A percentile compares a stretch with the other conserved stretches of the same genome.
Conservation (phyloP, 2,113 vertebrate genomes). For the Pelmatolapia mariae region DNA sequence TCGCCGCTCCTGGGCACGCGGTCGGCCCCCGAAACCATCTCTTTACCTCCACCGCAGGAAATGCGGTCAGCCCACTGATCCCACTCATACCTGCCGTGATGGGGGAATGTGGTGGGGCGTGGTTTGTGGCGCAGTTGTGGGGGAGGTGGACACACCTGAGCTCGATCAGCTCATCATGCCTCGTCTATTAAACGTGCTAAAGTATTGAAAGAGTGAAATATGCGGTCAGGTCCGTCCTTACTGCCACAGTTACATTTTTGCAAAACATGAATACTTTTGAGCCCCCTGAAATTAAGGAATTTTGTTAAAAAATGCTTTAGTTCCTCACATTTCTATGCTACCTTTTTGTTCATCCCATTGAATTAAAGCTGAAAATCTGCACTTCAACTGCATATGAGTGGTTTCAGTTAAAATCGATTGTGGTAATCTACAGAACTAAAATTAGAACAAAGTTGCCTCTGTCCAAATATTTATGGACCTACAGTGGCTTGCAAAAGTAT, state of each 20-base stretch:
- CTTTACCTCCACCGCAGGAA: neutral
- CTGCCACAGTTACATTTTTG: neutral
- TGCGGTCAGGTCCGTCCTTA: neutral
- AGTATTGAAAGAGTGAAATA: neutral
- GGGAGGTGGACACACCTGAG: neutral
- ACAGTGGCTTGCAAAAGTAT: too few relatives aligned
- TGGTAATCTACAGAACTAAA: neutral
- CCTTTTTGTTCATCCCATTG: neutral
- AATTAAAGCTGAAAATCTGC: neutral
- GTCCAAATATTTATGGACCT: neutral
- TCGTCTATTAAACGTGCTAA: neutral
- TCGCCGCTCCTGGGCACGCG: neutral
- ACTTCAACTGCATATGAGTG: neutral
- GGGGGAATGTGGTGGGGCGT: neutral
- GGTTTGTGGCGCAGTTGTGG: neutral
- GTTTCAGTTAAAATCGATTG: neutral
- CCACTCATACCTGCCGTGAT: neutral
- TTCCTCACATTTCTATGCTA: neutral
- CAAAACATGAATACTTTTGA: neutral
- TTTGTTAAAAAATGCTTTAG: neutral
- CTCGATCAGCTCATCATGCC: neutral
- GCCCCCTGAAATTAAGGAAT: neutral
- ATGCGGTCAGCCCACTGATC: neutral
- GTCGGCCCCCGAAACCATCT: accelerated
- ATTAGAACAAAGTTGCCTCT: neutral